A percentile compares a stretch with the other conserved stretches of the same genome.
These are phyloP conservation scores for Macrotrachela quadricornifera DNA, from an alignment of 1,140 invertebrate genomes.

Conservation along the genomic window DNA sequence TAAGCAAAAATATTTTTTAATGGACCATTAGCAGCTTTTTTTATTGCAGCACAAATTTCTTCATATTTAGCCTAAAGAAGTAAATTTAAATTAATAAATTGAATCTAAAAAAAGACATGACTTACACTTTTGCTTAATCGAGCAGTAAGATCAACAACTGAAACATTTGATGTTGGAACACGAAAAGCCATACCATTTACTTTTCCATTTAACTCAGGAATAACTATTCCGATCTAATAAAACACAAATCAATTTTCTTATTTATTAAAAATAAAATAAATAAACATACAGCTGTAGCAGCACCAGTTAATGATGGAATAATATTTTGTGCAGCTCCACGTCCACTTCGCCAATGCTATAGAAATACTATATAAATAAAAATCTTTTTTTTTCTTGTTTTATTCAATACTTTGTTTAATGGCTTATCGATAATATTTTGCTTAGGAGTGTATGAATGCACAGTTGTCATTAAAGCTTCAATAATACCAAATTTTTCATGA, in stretches of 20 bases:
- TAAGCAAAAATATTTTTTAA: too few relatives aligned
- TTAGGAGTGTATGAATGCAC: conserved; percentile 90
- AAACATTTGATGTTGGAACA: conserved; percentile 81
- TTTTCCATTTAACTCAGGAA: conserved; percentile 29
- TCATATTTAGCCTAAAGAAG: conserved; percentile 45
- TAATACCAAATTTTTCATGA: conserved; percentile 75
- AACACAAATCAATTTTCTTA: too few relatives aligned
- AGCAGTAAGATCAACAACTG: conserved; percentile 80
- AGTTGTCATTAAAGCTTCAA: conserved; percentile 93
- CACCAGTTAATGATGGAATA: conserved; percentile 87
- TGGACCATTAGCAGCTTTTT: conserved; percentile 52
- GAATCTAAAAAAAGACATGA: too few relatives aligned
- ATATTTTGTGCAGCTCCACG: conserved; percentile 87
- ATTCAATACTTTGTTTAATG: conserved; percentile 46
- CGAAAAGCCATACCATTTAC: conserved; percentile 96
- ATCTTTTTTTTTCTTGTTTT: too few relatives aligned
- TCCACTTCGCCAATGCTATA: conserved; percentile 67
- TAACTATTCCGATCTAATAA: conserved; percentile 31
- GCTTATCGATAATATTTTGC: conserved; percentile 94
- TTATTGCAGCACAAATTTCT: conserved; percentile 65
- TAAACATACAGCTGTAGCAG: conserved; percentile 59
- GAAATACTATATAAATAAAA: too few relatives aligned
- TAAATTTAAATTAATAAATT: too few relatives aligned
- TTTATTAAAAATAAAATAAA: too few relatives aligned
- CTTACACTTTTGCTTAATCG: conserved; percentile 26